phyloP scores from a whole-genome alignment of 1,140 invertebrate species.

The Tachypleus tridentatus region DNA sequence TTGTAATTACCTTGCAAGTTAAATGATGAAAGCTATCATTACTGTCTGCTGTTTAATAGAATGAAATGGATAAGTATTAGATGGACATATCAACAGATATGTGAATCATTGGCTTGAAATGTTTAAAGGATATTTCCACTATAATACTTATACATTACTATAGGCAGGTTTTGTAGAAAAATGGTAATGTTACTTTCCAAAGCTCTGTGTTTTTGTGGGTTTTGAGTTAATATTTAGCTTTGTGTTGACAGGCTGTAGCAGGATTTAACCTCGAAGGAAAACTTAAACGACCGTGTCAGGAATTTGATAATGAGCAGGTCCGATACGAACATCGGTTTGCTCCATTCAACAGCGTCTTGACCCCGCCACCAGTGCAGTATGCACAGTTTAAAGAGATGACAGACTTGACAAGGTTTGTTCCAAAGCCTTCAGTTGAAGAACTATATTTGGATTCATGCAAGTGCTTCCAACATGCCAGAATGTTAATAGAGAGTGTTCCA shows the following conservation, averaged over 20 bases:
- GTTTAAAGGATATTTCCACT: no score
- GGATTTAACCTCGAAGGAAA: slow-evolving; percentile 56
- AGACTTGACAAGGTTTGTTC: slow-evolving; percentile 40
- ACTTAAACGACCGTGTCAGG: slow-evolving; percentile 57
- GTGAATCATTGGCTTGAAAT: no score
- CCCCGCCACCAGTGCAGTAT: slow-evolving; percentile 80
- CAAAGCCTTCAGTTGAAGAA: slow-evolving; percentile 32
- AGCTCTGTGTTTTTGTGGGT: background rate
- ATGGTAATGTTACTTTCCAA: no score
- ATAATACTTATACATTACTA: no score
- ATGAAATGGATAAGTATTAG: no score
- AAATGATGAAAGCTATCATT: no score
- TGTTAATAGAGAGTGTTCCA: slow-evolving; percentile 62
- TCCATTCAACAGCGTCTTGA: slow-evolving; percentile 70
- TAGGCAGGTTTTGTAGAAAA: no score
- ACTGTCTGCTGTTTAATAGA: no score
- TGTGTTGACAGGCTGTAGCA: slow-evolving; percentile 46
- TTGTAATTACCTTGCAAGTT: no score
- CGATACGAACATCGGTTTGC: slow-evolving; percentile 87
- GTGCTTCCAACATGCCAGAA: slow-evolving; percentile 80
- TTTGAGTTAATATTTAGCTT: no score
- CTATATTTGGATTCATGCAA: slow-evolving; percentile 71
- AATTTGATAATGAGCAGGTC: slow-evolving; percentile 83
- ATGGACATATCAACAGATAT: no score
- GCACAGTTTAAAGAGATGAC: slow-evolving; percentile 63